Evolutionary conservation across 2,888 invertebrate species (phyloP).

Genomic region (Acrobasis consociella): DNA sequence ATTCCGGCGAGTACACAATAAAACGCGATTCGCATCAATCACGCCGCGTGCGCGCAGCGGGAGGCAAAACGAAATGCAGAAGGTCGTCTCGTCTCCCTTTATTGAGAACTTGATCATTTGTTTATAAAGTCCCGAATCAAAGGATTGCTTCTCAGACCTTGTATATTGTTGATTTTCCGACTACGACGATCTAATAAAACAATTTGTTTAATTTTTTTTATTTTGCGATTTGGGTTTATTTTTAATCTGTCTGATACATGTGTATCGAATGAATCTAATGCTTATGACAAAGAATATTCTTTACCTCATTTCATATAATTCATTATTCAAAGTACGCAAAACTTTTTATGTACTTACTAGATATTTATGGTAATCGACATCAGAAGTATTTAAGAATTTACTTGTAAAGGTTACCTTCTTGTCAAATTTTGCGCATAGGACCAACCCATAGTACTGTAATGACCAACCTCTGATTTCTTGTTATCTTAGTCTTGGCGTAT

Average conservation of each 20-base stretch:
- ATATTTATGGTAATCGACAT: no score
- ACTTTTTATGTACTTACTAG: no score
- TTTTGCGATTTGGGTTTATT: no score
- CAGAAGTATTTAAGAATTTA: no score
- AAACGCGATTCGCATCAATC: constrained; percentile 19
- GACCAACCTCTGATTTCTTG: not conserved
- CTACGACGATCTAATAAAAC: no score
- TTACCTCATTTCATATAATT: no score
- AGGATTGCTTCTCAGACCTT: not conserved
- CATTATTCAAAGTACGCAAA: no score
- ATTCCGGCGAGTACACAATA: constrained; percentile 17
- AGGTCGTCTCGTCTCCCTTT: not conserved
- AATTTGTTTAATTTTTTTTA: no score
- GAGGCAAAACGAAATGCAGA: constrained; percentile 5
- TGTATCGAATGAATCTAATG: no score
- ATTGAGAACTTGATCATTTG: not conserved
- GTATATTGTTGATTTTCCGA: not conserved
- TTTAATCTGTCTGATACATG: no score
- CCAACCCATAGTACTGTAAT: not conserved
- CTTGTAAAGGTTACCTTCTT: not conserved
- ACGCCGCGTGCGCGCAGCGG: constrained; percentile 8
- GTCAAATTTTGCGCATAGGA: not conserved
- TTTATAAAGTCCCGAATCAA: no score
- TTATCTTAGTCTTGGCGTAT: not conserved
- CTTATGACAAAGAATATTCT: no score